Base-by-base conservation (phyloP, 2,113 vertebrate genomes). In the Bagarius yarrelli region DNA sequence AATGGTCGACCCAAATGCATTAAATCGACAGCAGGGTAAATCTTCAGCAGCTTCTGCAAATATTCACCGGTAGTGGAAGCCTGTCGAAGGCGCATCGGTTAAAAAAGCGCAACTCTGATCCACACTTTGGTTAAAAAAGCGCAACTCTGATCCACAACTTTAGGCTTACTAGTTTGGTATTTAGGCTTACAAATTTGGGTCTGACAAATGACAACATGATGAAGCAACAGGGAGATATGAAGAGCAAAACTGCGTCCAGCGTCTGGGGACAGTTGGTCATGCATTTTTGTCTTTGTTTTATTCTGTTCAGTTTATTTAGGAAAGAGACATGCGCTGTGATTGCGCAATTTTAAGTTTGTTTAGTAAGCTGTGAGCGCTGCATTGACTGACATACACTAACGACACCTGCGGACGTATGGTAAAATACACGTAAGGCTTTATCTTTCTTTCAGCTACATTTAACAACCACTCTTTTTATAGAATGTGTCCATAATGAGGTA, bases 371-470 rank as follows among this genome's bases (percentile, higher is more conserved):
- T 47, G n/a, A 30, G 81, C 72, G 5, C 34, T 8, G n/a, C 27
- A 3, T 5, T 56, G 25, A 67, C 34, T 76, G 55, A 67, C 50
- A 69, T 30, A 34, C 53, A 71, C 36, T 71, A 80, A 70, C 66
- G n/a, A 80, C 32, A 59, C 78, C 66, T 80, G 66, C 66, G 61
- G 59, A 73, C 50, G 80, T 44, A 81, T 79, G 75, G 69, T 85
- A 12, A 75, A 25, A 75, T 30, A 78, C 32, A 75, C 80, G 83
- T 85, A 79, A 85, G 83, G 40, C 8, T 60, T 30, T 32, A 2
- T 64, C 36, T 50, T 44, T 52, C 4, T 72, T 71, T 32, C n/a
- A 59, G 16, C 15, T 44, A 18, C 32, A 11, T 30, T 8, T n/a
- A 30, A 32, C 32, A 36, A 1, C 27, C 34, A n/a, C 18, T 50